Evolutionary conservation across 2,888 invertebrate species (phyloP).

Genomic region (Cetonia aurata): DNA sequence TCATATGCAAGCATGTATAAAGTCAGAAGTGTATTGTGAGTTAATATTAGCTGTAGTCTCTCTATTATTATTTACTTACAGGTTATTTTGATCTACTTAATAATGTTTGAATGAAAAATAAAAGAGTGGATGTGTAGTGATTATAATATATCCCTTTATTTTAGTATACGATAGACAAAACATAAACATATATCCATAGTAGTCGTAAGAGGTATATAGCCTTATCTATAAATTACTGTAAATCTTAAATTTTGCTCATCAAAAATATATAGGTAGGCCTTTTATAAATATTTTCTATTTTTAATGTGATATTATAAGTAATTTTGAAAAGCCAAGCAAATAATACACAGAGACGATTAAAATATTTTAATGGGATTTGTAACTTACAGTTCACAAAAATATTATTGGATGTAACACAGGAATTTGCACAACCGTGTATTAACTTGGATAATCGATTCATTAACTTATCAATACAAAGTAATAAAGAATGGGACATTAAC

Average conservation of each 20-base stretch:
- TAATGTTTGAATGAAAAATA: background rate
- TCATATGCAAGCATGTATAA: no score
- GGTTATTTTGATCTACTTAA: background rate
- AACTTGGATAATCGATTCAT: no score
- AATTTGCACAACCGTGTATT: no score
- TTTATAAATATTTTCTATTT: background rate
- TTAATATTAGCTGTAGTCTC: background rate
- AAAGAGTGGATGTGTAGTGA: background rate
- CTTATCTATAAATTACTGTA: constrained; percentile 3
- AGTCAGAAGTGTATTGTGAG: no score
- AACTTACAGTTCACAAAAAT: constrained; percentile 32
- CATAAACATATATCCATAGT: constrained; percentile 21
- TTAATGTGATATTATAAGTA: background rate
- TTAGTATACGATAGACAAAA: constrained; percentile 32
- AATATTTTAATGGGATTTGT: constrained; percentile 9
- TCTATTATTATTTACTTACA: background rate
- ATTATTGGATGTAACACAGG: no score
- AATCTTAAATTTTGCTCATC: constrained; percentile 8
- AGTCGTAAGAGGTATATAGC: background rate
- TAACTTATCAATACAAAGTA: background rate
- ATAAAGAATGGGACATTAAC: no score
- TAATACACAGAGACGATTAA: background rate
- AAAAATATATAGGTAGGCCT: constrained; percentile 40
- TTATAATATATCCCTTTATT: constrained; percentile 24
- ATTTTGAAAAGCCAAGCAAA: constrained; percentile 21